A percentile compares a stretch with the other conserved stretches of the same genome.
Evolutionary conservation across 2,797 vertebrate species (phyloP).

Genomic region (Rhinatrema bivittatum): DNA sequence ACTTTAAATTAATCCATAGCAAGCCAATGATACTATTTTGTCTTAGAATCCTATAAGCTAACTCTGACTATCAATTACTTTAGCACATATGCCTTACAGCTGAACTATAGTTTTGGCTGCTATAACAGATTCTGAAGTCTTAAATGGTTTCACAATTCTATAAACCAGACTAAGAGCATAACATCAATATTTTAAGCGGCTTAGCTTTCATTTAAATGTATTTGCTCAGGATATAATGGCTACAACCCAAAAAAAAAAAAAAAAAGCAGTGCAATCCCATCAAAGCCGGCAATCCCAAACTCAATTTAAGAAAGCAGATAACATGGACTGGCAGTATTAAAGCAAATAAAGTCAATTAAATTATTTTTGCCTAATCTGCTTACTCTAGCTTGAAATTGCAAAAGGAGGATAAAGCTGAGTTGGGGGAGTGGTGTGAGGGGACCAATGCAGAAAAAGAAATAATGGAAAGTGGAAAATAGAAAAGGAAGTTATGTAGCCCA

Average conservation of each 20-base stretch:
- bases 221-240: slow-evolving; percentile 75
- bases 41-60: slow-evolving; percentile 43
- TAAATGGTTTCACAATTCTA: slow-evolving; percentile 74
- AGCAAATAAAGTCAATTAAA: slow-evolving; percentile 79
- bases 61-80: slow-evolving; percentile 30
- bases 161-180: slow-evolving; percentile 76
- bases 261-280: slow-evolving; percentile 67
- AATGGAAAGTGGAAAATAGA: too few relatives aligned
- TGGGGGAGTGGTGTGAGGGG: too few relatives aligned
- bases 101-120: slow-evolving; percentile 54
- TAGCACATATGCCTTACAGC: slow-evolving; percentile 67
- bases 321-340: slow-evolving; percentile 68
- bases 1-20: too few relatives aligned
- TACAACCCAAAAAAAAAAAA: slow-evolving; percentile 72
- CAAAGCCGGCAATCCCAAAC: slow-evolving; percentile 70
- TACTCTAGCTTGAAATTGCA: slow-evolving; percentile 56
- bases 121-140: slow-evolving; percentile 62
- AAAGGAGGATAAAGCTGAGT: slow-evolving; percentile 41
- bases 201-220: slow-evolving; percentile 87
- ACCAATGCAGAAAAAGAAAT: slow-evolving; percentile 37
- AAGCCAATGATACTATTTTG: slow-evolving; percentile 29
- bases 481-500: too few relatives aligned
- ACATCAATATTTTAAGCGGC: slow-evolving; percentile 86
- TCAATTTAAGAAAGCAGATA: slow-evolving; percentile 74
- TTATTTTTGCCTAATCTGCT: slow-evolving; percentile 59